Evolutionary conservation across 2,113 vertebrate genomes (phyloP).

Genomic region (Poecilia latipinna): DNA sequence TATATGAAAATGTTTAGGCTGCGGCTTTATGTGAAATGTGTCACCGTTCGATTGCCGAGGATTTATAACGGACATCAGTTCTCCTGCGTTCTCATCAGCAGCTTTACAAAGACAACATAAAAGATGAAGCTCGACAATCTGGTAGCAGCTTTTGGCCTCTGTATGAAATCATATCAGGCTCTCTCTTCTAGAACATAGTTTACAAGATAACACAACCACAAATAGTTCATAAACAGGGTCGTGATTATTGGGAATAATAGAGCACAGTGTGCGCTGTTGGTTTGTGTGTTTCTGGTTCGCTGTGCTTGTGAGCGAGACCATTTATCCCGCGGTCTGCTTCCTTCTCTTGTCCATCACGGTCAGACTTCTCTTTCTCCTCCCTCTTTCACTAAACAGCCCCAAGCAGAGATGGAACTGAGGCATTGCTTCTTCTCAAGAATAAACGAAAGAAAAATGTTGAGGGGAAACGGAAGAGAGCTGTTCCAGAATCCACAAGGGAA

Average conservation of each 20-base stretch:
- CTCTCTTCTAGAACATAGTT: slow-evolving; percentile 48
- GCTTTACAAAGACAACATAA: slow-evolving; percentile 34
- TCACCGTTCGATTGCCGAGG: background rate
- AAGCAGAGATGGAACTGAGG: slow-evolving; percentile 38
- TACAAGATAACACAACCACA: slow-evolving; percentile 54
- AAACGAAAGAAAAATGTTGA: slow-evolving; percentile 23
- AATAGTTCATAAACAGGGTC: slow-evolving; percentile 61
- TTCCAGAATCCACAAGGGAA: slow-evolving; percentile 44
- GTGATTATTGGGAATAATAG: slow-evolving; percentile 54
- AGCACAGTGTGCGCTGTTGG: slow-evolving; percentile 27
- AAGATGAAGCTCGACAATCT: slow-evolving; percentile 53
- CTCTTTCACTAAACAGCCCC: slow-evolving; percentile 44
- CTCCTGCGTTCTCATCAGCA: slow-evolving; percentile 39
- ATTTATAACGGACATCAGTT: slow-evolving; percentile 8
- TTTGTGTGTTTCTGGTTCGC: slow-evolving; percentile 21
- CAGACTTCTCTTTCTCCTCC: slow-evolving; percentile 26
- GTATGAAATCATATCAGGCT: slow-evolving; percentile 67
- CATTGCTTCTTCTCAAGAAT: slow-evolving; percentile 30
- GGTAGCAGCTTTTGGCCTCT: slow-evolving; percentile 47
- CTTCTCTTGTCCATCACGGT: slow-evolving; percentile 41
- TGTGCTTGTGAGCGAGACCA: slow-evolving; percentile 49
- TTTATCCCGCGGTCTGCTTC: slow-evolving; percentile 54
- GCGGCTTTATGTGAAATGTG: background rate
- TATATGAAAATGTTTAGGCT: background rate
- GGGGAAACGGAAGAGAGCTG: slow-evolving; percentile 33